Evolutionary conservation across 2,888 invertebrate species (phyloP).

Genomic region (Cremastinae sp.): DNA sequence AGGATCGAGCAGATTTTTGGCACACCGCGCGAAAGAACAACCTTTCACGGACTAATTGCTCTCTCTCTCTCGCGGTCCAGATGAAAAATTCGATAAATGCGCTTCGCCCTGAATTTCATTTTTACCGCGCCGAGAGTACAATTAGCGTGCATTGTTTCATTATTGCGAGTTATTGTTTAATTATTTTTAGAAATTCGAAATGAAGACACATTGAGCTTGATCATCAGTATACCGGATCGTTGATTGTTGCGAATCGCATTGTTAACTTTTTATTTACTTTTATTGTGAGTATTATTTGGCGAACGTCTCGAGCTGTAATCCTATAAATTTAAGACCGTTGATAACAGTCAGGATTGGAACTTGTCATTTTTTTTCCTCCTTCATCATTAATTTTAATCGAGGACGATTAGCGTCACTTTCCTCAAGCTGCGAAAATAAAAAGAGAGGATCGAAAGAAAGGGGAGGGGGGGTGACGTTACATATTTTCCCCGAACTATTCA

Average conservation of each 20-base stretch:
- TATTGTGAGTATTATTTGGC: too few species aligned
- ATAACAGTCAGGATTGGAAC: not conserved
- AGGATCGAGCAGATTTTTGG: slow-evolving; percentile 29
- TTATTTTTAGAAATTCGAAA: too few species aligned
- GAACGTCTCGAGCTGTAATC: too few species aligned
- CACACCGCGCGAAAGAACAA: slow-evolving; percentile 34
- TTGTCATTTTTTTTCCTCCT: not conserved
- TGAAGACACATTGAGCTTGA: too few species aligned
- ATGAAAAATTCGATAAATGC: not conserved
- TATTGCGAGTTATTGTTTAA: too few species aligned
- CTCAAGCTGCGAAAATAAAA: not conserved
- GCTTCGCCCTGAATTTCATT: not conserved
- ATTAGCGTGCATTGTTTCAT: too few species aligned
- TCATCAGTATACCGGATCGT: too few species aligned
- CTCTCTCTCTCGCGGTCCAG: not conserved
- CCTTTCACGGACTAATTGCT: slow-evolving; percentile 25
- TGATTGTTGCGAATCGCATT: too few species aligned
- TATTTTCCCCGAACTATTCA: too few species aligned
- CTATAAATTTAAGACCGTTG: too few species aligned
- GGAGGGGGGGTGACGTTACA: too few species aligned
- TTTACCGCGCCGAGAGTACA: not conserved
- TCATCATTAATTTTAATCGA: not conserved
- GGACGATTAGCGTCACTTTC: slow-evolving; percentile 9
- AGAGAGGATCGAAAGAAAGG: not conserved
- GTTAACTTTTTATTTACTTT: too few species aligned